Base-by-base conservation (phyloP, 2,888 invertebrate genomes). In the Stenichneumon culpator region DNA sequence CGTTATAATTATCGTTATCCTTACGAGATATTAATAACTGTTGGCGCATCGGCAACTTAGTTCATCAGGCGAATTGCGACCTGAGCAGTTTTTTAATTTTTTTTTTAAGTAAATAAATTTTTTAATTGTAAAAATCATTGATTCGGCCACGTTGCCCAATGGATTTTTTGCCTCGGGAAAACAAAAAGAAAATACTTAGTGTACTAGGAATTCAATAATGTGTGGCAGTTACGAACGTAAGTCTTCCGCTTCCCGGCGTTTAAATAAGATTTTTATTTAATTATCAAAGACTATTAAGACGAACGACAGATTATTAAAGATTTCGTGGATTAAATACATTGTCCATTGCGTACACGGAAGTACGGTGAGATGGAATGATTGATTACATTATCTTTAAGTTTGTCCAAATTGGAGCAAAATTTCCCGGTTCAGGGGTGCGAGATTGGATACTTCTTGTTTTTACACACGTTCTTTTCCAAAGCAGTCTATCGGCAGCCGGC, bases 321-420 rank as follows among this genome's bases (percentile, higher is more conserved):
- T 63, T 63, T 25, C 39, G 19, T 57, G 14, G 65, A 83, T 70
- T 73, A 69, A 22, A 70, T 69, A 83, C 32, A 63, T 54, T 79
- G 63, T 79, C 25, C 69, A 52, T 78, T 74, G 52, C 73, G 68
- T 83, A 83, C 54, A 25, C 6, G 28, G 50, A 36, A 22, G 25
- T 73, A 39, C 22, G 63, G 52, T 63, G 44, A 22, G 70, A 19
- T 72, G 82, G 82, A 82, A 82, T 82, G 82, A 72, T 82, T 39
- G 80, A 52, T 60, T 67, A 36, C 1, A 9, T 80, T 50, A 11
- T 32, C n/a, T 78, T 22, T 39, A 25, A 54, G 14, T 60, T 78
- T 57, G 36, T 78, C 25, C 9, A 5, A 5, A 14, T 39, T 25
- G 50, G 9, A 70, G 39, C 22, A 70, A 50, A 52, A 25, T 47